Evolutionary conservation across 2,888 invertebrate species (phyloP).

Genomic region (Mayetiola destructor): DNA sequence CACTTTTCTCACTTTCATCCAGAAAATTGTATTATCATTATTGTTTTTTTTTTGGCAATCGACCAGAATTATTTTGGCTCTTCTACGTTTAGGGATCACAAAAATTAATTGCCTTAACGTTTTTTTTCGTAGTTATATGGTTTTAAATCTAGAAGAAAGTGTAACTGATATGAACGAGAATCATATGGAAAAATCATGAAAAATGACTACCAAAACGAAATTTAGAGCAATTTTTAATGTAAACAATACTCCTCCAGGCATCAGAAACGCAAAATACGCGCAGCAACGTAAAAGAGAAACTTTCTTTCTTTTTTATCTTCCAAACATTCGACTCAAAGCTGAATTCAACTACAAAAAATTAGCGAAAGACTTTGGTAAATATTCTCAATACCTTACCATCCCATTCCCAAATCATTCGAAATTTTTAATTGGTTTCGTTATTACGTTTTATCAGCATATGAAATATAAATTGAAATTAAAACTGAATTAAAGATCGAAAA

Average conservation of each 20-base stretch:
- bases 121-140: too few species aligned
- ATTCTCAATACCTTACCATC: neutral
- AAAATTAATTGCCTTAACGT: too few species aligned
- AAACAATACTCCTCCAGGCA: conserved; percentile 8
- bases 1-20: conserved; percentile 6
- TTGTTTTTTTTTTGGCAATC: too few species aligned
- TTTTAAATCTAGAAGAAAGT: too few species aligned
- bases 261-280: neutral
- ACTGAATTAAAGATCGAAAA: neutral
- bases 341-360: neutral
- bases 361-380: neutral
- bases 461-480: conserved; percentile 12
- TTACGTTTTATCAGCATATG: neutral
- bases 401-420: neutral
- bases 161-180: too few species aligned
- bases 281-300: neutral
- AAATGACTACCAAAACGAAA: neutral
- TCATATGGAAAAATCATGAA: too few species aligned
- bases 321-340: neutral
- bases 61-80: too few species aligned
- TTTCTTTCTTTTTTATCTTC: neutral
- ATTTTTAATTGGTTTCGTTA: neutral
- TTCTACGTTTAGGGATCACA: too few species aligned
- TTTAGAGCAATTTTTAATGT: neutral
- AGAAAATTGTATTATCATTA: too few species aligned